These are phyloP conservation scores for Bagarius yarrelli DNA, from an alignment of 2,113 vertebrate species.

Conservation along the genomic window DNA sequence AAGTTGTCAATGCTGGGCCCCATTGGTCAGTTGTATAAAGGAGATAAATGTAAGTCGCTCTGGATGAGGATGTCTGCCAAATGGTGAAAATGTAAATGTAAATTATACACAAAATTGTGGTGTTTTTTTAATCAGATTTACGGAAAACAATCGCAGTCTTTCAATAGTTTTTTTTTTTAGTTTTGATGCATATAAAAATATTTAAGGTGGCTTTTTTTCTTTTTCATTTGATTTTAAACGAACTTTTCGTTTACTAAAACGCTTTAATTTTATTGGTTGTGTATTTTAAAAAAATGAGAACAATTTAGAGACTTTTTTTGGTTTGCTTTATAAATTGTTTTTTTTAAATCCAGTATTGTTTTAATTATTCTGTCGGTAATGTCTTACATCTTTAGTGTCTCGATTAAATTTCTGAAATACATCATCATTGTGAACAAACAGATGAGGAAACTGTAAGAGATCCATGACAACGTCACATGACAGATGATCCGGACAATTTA, in stretches of 20 bases:
- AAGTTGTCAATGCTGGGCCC: too few relatives aligned
- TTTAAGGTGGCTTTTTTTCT: not conserved
- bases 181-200: not conserved
- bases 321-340: not conserved
- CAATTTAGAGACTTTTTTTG: too few relatives aligned
- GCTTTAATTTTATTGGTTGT: not conserved
- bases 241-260: not conserved
- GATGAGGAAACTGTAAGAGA: slow-evolving; percentile 16
- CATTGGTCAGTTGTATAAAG: too few relatives aligned
- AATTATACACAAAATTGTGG: too few relatives aligned
- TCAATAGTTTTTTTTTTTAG: not conserved
- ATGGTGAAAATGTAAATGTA: too few relatives aligned
- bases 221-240: not conserved
- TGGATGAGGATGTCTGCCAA: too few relatives aligned
- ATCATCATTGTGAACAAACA: slow-evolving; percentile 17
- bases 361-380: not conserved
- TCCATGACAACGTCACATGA: not conserved
- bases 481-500: slow-evolving; percentile 8
- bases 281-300: not conserved
- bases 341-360: not conserved
- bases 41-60: too few relatives aligned
- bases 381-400: not conserved
- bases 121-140: not conserved
- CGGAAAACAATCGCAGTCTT: not conserved
- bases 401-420: not conserved